phyloP scores from a whole-genome alignment of 2,797 vertebrate genomes.

The Geotrypetes seraphini region DNA sequence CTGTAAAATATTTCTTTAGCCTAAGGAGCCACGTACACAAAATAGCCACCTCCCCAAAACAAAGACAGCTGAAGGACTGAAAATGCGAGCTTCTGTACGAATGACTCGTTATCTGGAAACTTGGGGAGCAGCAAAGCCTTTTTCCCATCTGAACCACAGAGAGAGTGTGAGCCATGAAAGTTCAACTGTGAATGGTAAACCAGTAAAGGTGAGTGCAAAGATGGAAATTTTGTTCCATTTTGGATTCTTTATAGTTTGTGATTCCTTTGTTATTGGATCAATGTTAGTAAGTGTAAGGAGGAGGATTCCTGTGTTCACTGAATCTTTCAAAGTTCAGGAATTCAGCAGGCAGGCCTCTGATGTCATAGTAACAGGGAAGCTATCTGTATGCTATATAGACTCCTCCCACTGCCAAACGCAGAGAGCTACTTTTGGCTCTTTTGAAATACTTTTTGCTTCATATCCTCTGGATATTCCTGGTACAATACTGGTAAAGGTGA shows the following conservation, averaged over 20 bases:
- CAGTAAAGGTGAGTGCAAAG: constrained; percentile 71
- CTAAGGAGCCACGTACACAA: constrained; percentile 60
- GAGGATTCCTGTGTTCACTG: too few species aligned
- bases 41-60: constrained; percentile 59
- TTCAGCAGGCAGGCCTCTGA: too few species aligned
- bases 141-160: constrained; percentile 83
- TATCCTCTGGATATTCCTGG: too few species aligned
- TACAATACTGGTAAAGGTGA: constrained; percentile 82
- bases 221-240: neutral
- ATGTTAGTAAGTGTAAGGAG: too few species aligned
- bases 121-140: constrained; percentile 92
- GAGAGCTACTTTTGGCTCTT: too few species aligned
- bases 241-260: too few species aligned
- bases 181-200: constrained; percentile 56
- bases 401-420: too few species aligned
- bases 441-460: too few species aligned
- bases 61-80: constrained; percentile 75
- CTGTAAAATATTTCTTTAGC: constrained; percentile 47
- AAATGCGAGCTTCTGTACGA: constrained; percentile 88
- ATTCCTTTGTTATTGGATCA: too few species aligned
- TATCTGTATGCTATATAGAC: too few species aligned
- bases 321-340: too few species aligned
- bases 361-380: too few species aligned
- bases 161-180: constrained; percentile 70
- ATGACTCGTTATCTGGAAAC: constrained; percentile 96